These are phyloP conservation scores for Tolypeutes matacus DNA, from an alignment of 2,797 vertebrate species.

Conservation along the genomic window DNA sequence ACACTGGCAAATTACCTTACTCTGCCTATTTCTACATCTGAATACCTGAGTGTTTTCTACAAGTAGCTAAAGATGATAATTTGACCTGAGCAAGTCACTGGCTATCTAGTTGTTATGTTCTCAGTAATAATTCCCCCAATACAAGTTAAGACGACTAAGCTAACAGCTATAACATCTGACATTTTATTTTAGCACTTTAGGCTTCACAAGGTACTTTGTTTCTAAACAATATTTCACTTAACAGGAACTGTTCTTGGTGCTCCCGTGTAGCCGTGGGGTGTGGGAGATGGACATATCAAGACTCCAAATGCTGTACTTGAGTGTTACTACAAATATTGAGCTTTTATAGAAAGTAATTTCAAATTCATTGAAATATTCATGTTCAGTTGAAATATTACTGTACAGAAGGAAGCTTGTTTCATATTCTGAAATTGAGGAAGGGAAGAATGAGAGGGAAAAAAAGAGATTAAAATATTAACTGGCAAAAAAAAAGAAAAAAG, in stretches of 20 bases:
- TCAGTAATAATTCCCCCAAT: neutral
- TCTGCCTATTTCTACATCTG: neutral
- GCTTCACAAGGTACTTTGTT: neutral
- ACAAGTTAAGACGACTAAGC: neutral
- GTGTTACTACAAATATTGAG: neutral
- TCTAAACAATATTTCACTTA: neutral
- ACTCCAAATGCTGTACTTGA: neutral
- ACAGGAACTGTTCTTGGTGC: neutral
- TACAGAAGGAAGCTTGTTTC: neutral
- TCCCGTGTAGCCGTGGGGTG: neutral
- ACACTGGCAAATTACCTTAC: neutral
- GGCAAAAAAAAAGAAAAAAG: neutral
- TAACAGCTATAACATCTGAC: neutral
- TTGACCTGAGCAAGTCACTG: neutral
- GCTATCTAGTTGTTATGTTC: neutral
- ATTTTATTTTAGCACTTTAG: neutral
- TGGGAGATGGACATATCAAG: neutral
- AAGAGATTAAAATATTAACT: constrained; percentile 40
- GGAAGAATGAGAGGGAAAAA: neutral
- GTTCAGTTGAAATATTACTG: neutral
- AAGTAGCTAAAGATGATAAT: neutral
- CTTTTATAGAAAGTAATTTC: neutral
- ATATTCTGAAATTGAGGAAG: constrained; percentile 9
- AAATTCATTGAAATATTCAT: constrained; percentile 16
- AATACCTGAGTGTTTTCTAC: neutral